phyloP scores from a whole-genome alignment of 2,797 vertebrate species.

The Arremon aurantiirostris region DNA sequence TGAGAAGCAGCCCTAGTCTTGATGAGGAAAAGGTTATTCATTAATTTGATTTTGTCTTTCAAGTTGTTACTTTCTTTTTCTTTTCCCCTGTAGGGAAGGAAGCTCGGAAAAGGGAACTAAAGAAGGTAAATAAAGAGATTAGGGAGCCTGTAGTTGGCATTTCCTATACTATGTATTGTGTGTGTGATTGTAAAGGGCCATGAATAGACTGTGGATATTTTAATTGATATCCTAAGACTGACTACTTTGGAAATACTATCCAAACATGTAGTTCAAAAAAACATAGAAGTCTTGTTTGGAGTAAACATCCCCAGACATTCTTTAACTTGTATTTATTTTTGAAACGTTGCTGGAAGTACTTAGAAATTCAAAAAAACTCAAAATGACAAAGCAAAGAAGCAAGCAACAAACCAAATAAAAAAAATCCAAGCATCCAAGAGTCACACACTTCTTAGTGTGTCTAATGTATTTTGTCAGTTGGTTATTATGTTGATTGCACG shows the following conservation, averaged over 20 bases:
- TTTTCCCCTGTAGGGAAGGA: slow-evolving; percentile 85
- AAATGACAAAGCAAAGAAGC: background rate
- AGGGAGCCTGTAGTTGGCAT: background rate
- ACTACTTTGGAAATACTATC: background rate
- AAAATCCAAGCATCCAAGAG: background rate
- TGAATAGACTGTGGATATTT: background rate
- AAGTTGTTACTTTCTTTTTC: background rate
- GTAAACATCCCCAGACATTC: accelerated
- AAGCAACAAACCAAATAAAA: background rate
- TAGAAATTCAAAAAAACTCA: background rate
- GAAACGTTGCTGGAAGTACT: background rate
- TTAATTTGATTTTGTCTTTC: background rate
- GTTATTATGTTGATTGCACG: background rate
- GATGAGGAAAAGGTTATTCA: background rate
- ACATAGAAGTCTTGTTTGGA: background rate
- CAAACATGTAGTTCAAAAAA: background rate
- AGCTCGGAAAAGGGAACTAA: slow-evolving; percentile 94
- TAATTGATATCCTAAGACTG: background rate
- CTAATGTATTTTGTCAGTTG: background rate
- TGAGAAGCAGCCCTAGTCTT: background rate
- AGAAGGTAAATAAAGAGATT: slow-evolving; percentile 84
- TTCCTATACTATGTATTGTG: background rate
- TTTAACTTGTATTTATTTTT: background rate
- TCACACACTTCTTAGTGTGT: background rate
- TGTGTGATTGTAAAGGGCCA: background rate